A percentile compares a stretch with the other conserved stretches of the same genome.
Conservation (phyloP, 35 echinoderm and acorn worm species). For the Acanthaster planci region DNA sequence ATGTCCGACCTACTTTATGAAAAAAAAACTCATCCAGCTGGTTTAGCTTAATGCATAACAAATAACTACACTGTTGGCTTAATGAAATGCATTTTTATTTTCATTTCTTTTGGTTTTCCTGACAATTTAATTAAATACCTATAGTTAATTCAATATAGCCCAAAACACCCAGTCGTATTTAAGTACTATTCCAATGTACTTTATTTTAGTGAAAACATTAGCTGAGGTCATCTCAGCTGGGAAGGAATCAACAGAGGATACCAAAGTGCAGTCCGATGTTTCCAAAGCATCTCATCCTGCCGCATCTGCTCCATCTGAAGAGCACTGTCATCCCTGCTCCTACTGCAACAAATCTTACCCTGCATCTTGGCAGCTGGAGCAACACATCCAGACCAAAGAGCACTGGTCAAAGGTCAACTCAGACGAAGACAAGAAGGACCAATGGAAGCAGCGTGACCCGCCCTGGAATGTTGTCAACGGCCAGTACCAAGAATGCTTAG, state of each 20-base stretch:
- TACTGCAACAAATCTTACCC: constrained; percentile 61
- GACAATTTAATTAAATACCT: too few relatives aligned
- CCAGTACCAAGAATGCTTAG: constrained; percentile 50
- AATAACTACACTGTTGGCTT: too few relatives aligned
- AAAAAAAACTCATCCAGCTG: too few relatives aligned
- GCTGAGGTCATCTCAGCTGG: background rate
- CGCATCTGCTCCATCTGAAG: background rate
- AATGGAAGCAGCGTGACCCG: constrained; percentile 63
- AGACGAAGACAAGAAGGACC: constrained; percentile 62
- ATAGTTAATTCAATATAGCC: too few relatives aligned
- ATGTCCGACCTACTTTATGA: too few relatives aligned
- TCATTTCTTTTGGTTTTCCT: too few relatives aligned
- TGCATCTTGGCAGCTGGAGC: constrained; percentile 40
- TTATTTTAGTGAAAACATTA: constrained; percentile 4
- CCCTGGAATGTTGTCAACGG: constrained; percentile 71
- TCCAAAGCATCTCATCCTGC: background rate
- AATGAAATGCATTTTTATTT: too few relatives aligned
- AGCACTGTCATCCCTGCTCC: constrained; percentile 30
- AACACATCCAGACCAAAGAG: constrained; percentile 55
- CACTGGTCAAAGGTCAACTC: constrained; percentile 52
- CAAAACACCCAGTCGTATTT: too few relatives aligned
- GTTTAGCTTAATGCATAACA: too few relatives aligned
- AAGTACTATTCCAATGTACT: background rate
- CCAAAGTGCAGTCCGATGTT: background rate
- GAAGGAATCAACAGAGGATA: background rate